Conservation (phyloP, 2,113 vertebrate species). For the Vulpes vulpes region DNA sequence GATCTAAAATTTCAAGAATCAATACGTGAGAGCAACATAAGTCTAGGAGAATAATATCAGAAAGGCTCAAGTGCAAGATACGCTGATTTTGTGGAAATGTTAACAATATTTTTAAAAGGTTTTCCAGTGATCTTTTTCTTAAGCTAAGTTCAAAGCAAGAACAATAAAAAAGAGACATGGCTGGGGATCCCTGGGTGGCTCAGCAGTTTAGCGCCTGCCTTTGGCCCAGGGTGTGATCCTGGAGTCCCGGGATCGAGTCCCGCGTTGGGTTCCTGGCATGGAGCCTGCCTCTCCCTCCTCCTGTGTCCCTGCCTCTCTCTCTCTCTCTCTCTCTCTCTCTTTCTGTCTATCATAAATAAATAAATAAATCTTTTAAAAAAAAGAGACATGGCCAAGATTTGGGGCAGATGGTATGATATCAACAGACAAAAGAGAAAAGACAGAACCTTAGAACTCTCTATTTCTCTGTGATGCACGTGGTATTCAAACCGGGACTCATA, state of each 20-base stretch:
- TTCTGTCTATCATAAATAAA: too few species aligned
- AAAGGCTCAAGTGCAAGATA: background rate
- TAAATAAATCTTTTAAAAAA: background rate
- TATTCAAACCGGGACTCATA: background rate
- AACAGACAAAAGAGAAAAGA: conserved; percentile 9
- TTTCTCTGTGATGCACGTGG: conserved; percentile 36
- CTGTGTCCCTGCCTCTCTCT: too few species aligned
- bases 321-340: too few species aligned
- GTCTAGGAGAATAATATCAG: background rate
- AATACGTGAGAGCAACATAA: background rate
- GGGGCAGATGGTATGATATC: conserved; percentile 27
- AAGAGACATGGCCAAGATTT: background rate
- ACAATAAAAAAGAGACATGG: background rate
- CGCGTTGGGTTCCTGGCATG: too few species aligned
- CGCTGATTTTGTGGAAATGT: background rate
- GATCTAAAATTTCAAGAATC: background rate
- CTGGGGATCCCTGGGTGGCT: too few species aligned
- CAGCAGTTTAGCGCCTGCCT: too few species aligned
- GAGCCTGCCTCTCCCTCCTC: too few species aligned
- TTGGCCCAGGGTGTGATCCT: too few species aligned
- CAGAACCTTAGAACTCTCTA: background rate
- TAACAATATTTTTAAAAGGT: background rate
- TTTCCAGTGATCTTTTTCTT: conserved; percentile 27
- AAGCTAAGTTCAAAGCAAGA: conserved; percentile 41
- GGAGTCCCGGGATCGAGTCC: too few species aligned